Percentiles rank a stretch among this genome's conserved stretches.
Conservation (phyloP, 2,888 invertebrate genomes). For the Pachycephus smyrnensis region DNA sequence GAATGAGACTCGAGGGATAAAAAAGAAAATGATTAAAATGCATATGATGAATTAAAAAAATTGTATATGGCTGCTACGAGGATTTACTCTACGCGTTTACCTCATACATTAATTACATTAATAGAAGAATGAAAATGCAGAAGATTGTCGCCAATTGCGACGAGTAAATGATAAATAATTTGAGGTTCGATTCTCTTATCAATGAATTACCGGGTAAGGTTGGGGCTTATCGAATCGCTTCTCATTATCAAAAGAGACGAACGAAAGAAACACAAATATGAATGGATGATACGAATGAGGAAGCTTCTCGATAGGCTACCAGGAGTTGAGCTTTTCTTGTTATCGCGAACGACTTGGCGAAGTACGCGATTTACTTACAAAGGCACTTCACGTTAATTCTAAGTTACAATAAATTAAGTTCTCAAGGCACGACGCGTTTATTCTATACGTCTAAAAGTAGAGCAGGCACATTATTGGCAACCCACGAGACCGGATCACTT, state of each 20-base stretch:
- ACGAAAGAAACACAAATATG: background rate
- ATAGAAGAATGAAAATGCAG: background rate
- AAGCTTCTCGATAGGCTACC: background rate
- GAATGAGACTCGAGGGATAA: constrained; percentile 28
- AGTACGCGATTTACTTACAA: background rate
- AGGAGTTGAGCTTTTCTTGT: background rate
- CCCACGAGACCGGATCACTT: background rate
- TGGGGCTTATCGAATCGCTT: background rate
- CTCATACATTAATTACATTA: background rate
- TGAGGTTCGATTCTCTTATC: background rate
- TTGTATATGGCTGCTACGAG: background rate
- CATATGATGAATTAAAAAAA: background rate
- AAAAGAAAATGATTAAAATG: background rate
- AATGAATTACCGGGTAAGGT: background rate
- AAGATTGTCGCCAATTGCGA: background rate
- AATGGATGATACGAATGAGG: background rate
- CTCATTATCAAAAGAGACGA: background rate
- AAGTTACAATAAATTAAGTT: constrained; percentile 46
- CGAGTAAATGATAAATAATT: background rate
- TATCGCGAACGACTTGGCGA: background rate
- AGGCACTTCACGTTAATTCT: constrained; percentile 10
- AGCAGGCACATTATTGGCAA: background rate
- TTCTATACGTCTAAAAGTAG: background rate
- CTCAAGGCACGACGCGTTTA: constrained; percentile 30
- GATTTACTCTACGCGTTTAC: background rate